phyloP scores from a whole-genome alignment of 2,888 invertebrate species.

The Agrilus mali region DNA sequence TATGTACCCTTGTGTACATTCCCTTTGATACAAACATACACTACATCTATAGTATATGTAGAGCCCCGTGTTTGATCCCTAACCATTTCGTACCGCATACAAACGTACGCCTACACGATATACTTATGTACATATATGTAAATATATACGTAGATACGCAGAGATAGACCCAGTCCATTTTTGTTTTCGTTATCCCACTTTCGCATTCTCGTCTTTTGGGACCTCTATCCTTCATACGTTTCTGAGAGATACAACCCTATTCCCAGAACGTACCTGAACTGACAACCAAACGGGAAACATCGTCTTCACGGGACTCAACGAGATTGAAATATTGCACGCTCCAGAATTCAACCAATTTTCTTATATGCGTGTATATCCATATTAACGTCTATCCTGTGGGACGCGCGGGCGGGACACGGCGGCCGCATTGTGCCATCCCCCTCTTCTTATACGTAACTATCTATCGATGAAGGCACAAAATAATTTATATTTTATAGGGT shows the following conservation, averaged over 20 bases:
- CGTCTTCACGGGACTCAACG: slow-evolving; percentile 28
- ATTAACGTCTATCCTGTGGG: too few species aligned
- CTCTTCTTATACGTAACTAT: too few species aligned
- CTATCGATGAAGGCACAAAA: too few species aligned
- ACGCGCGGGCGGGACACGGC: too few species aligned
- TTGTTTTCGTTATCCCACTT: slow-evolving; percentile 29
- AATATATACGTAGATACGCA: too few species aligned
- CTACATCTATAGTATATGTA: slow-evolving; percentile 21
- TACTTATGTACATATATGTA: too few species aligned
- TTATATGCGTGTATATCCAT: slow-evolving; percentile 28
- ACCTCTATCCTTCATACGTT: slow-evolving; percentile 33
- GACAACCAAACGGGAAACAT: slow-evolving; percentile 33
- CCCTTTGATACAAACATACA: slow-evolving; percentile 29
- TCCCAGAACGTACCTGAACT: slow-evolving; percentile 26
- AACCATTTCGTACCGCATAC: slow-evolving; percentile 28
- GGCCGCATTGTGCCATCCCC: too few species aligned
- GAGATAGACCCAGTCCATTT: slow-evolving; percentile 23
- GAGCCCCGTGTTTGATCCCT: slow-evolving; percentile 23
- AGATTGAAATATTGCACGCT: slow-evolving; percentile 35
- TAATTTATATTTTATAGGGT: too few species aligned
- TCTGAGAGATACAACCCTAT: slow-evolving; percentile 27
- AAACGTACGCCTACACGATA: too few species aligned
- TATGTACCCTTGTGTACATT: slow-evolving; percentile 26
- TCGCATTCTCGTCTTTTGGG: slow-evolving; percentile 33
- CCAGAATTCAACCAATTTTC: slow-evolving; percentile 34